Evolutionary conservation across 2,113 vertebrate species (phyloP).

Genomic region (Aplodontia rufa): DNA sequence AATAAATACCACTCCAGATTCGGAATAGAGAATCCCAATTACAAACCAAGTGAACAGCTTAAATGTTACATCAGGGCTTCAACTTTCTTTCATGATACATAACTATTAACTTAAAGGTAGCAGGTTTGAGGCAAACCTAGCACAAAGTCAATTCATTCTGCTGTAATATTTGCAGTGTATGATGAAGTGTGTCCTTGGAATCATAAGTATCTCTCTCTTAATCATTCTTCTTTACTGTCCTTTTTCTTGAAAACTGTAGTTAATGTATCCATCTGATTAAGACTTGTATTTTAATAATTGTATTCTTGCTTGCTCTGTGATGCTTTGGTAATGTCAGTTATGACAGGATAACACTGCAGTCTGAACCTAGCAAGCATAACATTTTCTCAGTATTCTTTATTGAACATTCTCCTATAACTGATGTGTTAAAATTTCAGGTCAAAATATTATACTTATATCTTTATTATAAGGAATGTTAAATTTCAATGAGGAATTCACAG

Average conservation of each 20-base stretch:
- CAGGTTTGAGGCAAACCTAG: background rate
- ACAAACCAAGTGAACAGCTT: background rate
- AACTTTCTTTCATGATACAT: background rate
- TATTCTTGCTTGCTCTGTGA: background rate
- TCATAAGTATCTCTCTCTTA: background rate
- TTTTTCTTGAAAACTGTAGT: conserved; percentile 33
- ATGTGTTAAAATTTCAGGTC: background rate
- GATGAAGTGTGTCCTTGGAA: background rate
- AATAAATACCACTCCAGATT: conserved; percentile 27
- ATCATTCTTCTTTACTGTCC: background rate
- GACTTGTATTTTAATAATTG: conserved; percentile 21
- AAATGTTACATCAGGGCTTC: background rate
- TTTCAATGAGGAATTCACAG: background rate
- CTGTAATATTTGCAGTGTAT: background rate
- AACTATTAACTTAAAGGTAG: conserved; percentile 1
- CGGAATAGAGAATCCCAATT: background rate
- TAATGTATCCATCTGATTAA: background rate
- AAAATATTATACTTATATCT: background rate
- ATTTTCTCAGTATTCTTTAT: background rate
- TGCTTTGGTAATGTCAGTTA: background rate
- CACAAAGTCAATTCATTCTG: background rate
- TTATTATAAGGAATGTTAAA: background rate
- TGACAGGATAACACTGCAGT: background rate
- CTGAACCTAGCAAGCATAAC: background rate
- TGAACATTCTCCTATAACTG: background rate